Percentiles rank a stretch among this genome's conserved stretches.
phyloP scores from a whole-genome alignment of 2,113 vertebrate genomes.

The Eptesicus fuscus region DNA sequence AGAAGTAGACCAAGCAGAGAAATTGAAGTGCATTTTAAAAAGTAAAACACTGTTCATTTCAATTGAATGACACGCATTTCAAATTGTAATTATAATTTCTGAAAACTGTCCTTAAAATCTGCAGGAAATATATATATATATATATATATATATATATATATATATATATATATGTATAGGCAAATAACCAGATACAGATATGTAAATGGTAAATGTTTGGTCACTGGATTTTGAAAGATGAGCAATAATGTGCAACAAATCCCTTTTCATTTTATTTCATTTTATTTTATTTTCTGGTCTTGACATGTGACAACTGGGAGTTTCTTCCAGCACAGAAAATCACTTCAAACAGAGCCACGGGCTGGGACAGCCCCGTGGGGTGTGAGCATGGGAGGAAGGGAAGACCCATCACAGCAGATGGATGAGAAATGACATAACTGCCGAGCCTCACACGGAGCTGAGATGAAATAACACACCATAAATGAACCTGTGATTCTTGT shows the following conservation, averaged over 20 bases:
- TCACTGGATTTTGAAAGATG: neutral
- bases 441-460: neutral
- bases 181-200: neutral
- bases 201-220: neutral
- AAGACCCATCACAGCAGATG: neutral
- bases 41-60: neutral
- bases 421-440: constrained; percentile 11
- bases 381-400: neutral
- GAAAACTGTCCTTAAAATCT: neutral
- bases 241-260: neutral
- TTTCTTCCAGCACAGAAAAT: constrained; percentile 40
- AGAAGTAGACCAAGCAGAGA: neutral
- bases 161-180: too few relatives aligned
- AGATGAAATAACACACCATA: neutral
- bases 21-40: neutral
- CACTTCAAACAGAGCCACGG: neutral
- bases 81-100: neutral
- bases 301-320: constrained; percentile 2
- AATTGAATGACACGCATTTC: neutral
- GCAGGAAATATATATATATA: neutral
- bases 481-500: constrained; percentile 9
- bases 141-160: too few relatives aligned
- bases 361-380: neutral
- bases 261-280: constrained; percentile 7
- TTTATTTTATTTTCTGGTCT: constrained; percentile 19